A percentile compares a stretch with the other conserved stretches of the same genome.
phyloP scores from a whole-genome alignment of 92 coral and sea anemone species.

The Bergia puertoricense region DNA sequence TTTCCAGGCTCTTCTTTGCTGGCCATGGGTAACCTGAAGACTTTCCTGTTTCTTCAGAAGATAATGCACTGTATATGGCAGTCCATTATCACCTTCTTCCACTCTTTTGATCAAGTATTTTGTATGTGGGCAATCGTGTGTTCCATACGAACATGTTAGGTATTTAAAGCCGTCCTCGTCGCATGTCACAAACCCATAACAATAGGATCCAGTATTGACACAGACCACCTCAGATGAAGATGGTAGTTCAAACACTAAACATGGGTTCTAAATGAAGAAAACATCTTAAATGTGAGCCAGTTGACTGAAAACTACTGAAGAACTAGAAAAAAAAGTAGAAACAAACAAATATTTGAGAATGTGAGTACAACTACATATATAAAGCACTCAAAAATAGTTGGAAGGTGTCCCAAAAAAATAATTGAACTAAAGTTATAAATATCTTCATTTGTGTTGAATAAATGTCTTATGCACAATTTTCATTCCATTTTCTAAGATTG shows the following conservation, averaged over 20 bases:
- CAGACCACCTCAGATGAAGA: constrained; percentile 23
- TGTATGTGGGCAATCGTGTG: constrained; percentile 35
- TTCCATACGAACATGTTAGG: constrained; percentile 36
- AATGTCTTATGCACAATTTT: no score
- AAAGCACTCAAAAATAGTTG: neutral
- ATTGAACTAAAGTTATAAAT: no score
- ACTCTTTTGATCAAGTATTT: neutral
- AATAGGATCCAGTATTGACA: neutral
- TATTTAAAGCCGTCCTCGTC: constrained; percentile 38
- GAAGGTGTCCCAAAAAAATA: no score
- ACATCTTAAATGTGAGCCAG: no score
- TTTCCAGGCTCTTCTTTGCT: neutral
- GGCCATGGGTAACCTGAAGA: neutral
- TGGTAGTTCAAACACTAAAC: neutral
- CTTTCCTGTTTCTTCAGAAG: neutral
- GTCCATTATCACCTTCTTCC: constrained; percentile 30
- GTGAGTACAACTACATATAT: no score
- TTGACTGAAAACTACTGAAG: no score
- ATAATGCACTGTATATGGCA: neutral
- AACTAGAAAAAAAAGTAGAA: no score
- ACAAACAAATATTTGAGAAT: no score
- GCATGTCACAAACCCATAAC: constrained; percentile 41
- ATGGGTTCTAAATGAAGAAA: neutral
- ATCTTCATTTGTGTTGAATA: no score
- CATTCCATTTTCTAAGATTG: no score